A percentile compares a stretch with the other conserved stretches of the same genome.
phyloP scores from a whole-genome alignment of 2,888 invertebrate species.

The Erebia aethiops region DNA sequence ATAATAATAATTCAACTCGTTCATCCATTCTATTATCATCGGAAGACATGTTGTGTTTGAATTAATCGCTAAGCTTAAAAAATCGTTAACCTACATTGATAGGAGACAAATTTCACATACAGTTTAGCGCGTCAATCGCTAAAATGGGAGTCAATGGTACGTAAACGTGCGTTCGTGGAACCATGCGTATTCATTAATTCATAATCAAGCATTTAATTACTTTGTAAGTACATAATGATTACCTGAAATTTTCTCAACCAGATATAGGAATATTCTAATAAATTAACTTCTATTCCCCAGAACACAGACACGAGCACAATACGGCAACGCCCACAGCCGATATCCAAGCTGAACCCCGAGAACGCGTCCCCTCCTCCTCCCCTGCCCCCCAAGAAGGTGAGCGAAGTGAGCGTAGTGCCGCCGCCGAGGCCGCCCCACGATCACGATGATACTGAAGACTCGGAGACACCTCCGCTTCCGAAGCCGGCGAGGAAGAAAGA shows the following conservation, averaged over 20 bases:
- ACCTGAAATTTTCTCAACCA: too few species aligned
- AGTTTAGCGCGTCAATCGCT: too few species aligned
- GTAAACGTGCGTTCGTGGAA: too few species aligned
- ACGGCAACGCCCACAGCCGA: constrained; percentile 60
- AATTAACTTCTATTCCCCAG: constrained; percentile 43
- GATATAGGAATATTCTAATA: too few species aligned
- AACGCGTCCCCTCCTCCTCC: constrained; percentile 86
- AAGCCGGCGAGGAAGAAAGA: constrained; percentile 68
- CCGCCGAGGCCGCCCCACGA: constrained; percentile 87
- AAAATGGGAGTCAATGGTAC: too few species aligned
- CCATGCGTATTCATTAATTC: too few species aligned
- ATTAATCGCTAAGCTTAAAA: too few species aligned
- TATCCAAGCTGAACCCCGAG: constrained; percentile 55
- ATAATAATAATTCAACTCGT: background rate
- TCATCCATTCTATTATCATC: background rate
- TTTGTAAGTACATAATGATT: too few species aligned
- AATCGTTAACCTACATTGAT: too few species aligned
- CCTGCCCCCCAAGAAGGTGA: constrained; percentile 81
- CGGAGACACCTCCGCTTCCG: constrained; percentile 63
- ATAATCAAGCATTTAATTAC: too few species aligned
- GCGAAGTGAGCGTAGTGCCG: constrained; percentile 52
- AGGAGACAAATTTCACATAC: too few species aligned
- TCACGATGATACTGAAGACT: constrained; percentile 51
- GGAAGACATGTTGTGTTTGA: background rate
- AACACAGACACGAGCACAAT: constrained; percentile 61